These are phyloP conservation scores for Drusus annulatus DNA, from an alignment of 1,140 invertebrate genomes.

Conservation along the genomic window DNA sequence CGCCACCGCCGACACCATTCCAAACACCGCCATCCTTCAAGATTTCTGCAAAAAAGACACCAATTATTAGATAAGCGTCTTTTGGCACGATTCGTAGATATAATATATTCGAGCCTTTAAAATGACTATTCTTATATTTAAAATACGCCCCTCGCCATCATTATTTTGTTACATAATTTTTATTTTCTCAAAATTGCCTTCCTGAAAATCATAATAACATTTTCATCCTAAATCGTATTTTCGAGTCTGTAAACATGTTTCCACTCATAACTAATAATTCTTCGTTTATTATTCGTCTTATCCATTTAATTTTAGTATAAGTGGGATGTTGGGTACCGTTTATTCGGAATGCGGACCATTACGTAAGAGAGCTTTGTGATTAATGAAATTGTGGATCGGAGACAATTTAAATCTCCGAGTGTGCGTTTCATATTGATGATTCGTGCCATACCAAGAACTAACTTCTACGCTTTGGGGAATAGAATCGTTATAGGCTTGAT, in stretches of 20 bases:
- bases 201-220: no score
- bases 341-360: background rate
- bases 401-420: slow-evolving; percentile 12
- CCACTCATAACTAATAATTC: background rate
- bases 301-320: background rate
- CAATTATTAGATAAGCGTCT: background rate
- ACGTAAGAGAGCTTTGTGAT: background rate
- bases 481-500: no score
- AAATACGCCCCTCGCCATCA: no score
- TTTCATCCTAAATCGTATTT: background rate
- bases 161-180: no score
- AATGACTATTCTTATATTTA: no score
- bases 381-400: slow-evolving; percentile 3
- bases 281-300: background rate
- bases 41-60: slow-evolving; percentile 65
- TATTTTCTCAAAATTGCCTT: no score
- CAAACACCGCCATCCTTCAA: slow-evolving; percentile 83
- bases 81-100: no score
- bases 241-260: background rate
- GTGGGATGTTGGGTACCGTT: background rate
- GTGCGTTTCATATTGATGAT: background rate
- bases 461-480: no score
- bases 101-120: no score
- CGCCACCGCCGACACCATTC: slow-evolving; percentile 86
- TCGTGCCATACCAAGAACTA: background rate